A percentile compares a stretch with the other conserved stretches of the same genome.
These are phyloP conservation scores for Tadarida brasiliensis DNA, from an alignment of 2,797 vertebrate genomes.

Conservation along the genomic window DNA sequence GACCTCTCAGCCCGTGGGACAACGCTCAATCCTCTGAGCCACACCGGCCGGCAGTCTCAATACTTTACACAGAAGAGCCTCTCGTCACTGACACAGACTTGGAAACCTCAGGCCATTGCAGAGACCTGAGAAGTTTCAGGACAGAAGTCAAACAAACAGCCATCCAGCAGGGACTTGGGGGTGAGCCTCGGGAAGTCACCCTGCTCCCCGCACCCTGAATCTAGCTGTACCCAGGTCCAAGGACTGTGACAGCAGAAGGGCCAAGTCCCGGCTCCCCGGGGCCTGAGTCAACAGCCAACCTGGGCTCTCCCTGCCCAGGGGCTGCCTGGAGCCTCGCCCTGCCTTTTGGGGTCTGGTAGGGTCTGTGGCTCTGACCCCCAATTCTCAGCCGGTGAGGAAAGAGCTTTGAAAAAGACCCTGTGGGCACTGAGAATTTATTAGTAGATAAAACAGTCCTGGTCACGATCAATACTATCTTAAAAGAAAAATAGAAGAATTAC, in stretches of 20 bases:
- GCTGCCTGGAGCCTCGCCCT: background rate
- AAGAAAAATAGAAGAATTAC: background rate
- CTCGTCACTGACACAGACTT: background rate
- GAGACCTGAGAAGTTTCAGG: background rate
- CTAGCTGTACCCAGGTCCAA: background rate
- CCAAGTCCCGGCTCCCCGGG: background rate
- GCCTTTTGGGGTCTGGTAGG: background rate
- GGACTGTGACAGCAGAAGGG: background rate
- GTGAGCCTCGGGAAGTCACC: accelerated
- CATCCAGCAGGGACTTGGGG: no score
- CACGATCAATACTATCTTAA: background rate
- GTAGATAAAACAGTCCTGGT: no score
- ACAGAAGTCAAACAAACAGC: background rate
- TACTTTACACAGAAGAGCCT: no score
- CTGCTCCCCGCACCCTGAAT: background rate
- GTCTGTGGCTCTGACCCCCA: no score
- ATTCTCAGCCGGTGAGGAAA: background rate
- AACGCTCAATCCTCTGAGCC: no score
- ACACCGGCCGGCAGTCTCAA: no score
- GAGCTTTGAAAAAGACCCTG: background rate
- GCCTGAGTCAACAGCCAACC: background rate
- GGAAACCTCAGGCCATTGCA: accelerated
- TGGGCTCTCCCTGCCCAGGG: no score
- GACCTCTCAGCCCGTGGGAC: no score
- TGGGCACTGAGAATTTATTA: accelerated